These are phyloP conservation scores for Muraenolepis orangiensis DNA, from an alignment of 2,797 vertebrate species.

Conservation along the genomic window DNA sequence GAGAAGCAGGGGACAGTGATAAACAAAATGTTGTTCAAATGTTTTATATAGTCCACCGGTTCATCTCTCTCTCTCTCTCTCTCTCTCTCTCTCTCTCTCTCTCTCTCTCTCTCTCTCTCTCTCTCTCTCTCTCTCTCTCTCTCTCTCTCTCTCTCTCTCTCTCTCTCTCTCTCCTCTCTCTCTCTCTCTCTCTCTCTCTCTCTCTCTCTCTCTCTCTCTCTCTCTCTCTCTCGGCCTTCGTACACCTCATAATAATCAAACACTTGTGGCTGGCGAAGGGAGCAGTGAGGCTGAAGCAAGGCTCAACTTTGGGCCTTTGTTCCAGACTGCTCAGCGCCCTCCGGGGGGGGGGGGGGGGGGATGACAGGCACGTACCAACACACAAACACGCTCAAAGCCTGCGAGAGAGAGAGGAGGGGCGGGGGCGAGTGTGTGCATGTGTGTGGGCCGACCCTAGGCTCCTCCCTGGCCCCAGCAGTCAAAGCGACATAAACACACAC, in stretches of 20 bases:
- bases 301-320: slow-evolving; percentile 55
- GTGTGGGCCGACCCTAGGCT: slow-evolving; percentile 59
- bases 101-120: too few species aligned
- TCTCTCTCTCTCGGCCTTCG: too few species aligned
- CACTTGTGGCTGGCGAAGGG: slow-evolving; percentile 40
- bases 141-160: too few species aligned
- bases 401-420: slow-evolving; percentile 28
- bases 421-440: slow-evolving; percentile 37
- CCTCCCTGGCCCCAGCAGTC: slow-evolving; percentile 51
- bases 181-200: too few species aligned
- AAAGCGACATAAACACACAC: slow-evolving; percentile 21
- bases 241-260: slow-evolving; percentile 10
- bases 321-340: slow-evolving; percentile 46
- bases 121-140: too few species aligned
- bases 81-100: too few species aligned
- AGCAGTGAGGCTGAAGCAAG: slow-evolving; percentile 51
- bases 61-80: too few species aligned
- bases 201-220: too few species aligned
- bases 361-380: slow-evolving; percentile 52
- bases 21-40: too few species aligned
- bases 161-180: too few species aligned
- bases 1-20: too few species aligned
- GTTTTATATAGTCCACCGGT: too few species aligned
- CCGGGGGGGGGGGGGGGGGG: not conserved
- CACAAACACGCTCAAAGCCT: slow-evolving; percentile 61